These are phyloP conservation scores for Diarsia brunnea DNA, from an alignment of 2,888 invertebrate species.

Conservation along the genomic window DNA sequence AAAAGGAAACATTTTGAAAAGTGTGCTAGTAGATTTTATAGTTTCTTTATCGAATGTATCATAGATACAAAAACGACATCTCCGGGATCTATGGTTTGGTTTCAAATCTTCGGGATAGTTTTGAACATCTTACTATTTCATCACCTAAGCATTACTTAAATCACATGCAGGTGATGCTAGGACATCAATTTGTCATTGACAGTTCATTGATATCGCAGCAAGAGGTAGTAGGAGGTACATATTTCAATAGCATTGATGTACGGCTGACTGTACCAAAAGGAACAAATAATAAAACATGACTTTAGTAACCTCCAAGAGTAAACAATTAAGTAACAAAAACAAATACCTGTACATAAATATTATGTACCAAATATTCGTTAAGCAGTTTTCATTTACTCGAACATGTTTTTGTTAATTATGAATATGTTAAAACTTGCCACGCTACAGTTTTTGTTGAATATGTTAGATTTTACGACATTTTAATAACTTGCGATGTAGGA, in stretches of 20 bases:
- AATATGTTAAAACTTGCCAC: conserved; percentile 22
- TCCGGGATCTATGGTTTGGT: neutral
- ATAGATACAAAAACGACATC: neutral
- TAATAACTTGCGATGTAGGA: conserved; percentile 21
- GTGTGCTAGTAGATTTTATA: neutral
- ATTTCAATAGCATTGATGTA: neutral
- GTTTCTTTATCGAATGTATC: neutral
- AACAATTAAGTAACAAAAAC: conserved; percentile 19
- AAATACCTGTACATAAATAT: neutral
- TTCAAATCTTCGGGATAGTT: neutral
- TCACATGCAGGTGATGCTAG: neutral
- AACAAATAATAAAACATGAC: conserved; percentile 11
- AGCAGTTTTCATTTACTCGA: conserved; percentile 19
- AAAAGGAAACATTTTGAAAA: neutral
- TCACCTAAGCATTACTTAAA: neutral
- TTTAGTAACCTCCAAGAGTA: conserved; percentile 20
- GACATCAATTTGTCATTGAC: neutral
- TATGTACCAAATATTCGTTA: conserved; percentile 16
- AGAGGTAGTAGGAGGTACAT: no score
- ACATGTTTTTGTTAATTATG: conserved; percentile 27
- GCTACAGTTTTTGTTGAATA: conserved; percentile 26
- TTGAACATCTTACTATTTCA: neutral
- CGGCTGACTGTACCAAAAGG: neutral
- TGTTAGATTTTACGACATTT: conserved; percentile 35
- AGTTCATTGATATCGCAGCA: neutral